A percentile compares a stretch with the other conserved stretches of the same genome.
These are phyloP conservation scores for Hetaerina americana DNA, from an alignment of 1,140 invertebrate species.

Conservation along the genomic window DNA sequence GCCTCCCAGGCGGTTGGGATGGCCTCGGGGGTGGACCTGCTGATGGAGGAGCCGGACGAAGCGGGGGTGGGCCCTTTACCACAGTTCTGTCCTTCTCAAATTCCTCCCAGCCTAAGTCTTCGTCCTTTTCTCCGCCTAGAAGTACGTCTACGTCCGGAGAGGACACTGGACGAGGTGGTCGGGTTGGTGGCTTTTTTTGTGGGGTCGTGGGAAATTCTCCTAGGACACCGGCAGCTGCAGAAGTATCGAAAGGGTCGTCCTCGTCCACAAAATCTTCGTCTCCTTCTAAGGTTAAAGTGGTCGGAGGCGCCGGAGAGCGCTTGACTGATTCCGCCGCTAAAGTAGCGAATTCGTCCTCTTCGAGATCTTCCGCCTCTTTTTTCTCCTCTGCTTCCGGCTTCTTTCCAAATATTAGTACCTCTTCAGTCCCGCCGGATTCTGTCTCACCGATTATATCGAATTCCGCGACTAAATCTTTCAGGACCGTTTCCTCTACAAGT, in stretches of 20 bases:
- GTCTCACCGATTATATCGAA: slow-evolving; percentile 32
- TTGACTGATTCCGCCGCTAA: slow-evolving; percentile 56
- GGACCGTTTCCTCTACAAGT: slow-evolving; percentile 17
- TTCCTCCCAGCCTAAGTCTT: no score
- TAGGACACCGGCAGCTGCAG: slow-evolving; percentile 16
- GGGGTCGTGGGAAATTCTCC: slow-evolving; percentile 3
- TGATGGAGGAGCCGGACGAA: neutral
- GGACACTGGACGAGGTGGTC: no score
- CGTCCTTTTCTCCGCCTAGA: slow-evolving; percentile 24
- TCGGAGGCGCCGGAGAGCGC: slow-evolving; percentile 22
- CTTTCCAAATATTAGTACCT: neutral
- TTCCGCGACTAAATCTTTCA: slow-evolving; percentile 29
- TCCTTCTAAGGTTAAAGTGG: neutral
- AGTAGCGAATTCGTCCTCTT: slow-evolving; percentile 58
- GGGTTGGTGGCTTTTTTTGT: neutral
- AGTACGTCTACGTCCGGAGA: slow-evolving; percentile 17
- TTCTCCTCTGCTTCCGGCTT: neutral
- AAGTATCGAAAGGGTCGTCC: slow-evolving; percentile 23
- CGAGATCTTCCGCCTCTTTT: slow-evolving; percentile 26
- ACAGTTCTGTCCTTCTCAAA: no score
- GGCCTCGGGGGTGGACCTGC: neutral
- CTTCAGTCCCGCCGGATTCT: neutral
- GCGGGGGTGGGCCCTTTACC: slow-evolving; percentile 2
- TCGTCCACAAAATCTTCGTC: no score
- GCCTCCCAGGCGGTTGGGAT: neutral